Evolutionary conservation across 2,888 invertebrate genomes (phyloP), one percentile per base, ranked within the genome.

Genomic region (Sphaerophoria taeniata): DNA sequence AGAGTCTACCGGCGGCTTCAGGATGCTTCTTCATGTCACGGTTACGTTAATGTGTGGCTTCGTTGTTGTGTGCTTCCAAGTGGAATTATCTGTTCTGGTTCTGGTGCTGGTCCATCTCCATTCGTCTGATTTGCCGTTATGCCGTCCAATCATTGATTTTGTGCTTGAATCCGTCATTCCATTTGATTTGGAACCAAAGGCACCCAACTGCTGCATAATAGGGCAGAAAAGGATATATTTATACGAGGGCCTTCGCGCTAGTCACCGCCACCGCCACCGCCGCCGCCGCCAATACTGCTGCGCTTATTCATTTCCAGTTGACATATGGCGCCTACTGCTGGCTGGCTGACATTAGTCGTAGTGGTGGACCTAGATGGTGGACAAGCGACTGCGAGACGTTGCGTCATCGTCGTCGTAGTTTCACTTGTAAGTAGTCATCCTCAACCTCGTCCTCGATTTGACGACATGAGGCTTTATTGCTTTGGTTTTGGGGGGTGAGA

Each of bases 131-230:
- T 69, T 69, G 70, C 71, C 72, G 80, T 75, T n/a, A n/a, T n/a
- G n/a, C n/a, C n/a, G n/a, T n/a, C 72, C 84, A 80, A 85, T 85
- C 80, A 85, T 85, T 85, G 84, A 85, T 85, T 85, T 85, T 80
- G 61, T 51, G n/a, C n/a, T n/a, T 55, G 67, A 55, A 47, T 58
- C 67, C 71, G 45, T 67, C 75, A 60, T 55, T 53, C 43, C 47
- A 71, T 43, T 36, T 24, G 16, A 53, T n/a, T n/a, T n/a, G n/a
- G n/a, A n/a, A 60, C n/a, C 45, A 49, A 58, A 45, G 39, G 4
- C 55, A 63, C 36, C 56, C 34, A 67, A 60, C 72, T 36, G 80
- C 61, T 76, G 84, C 80, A 80, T 72, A 56, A 72, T 55, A 55
- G 84, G 80, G 61, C 43, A 56, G 39, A 67, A 53, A n/a, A n/a